A percentile compares a stretch with the other conserved stretches of the same genome.
These are phyloP conservation scores for Phengaris alcon DNA, from an alignment of 2,888 invertebrate genomes.

Conservation along the genomic window DNA sequence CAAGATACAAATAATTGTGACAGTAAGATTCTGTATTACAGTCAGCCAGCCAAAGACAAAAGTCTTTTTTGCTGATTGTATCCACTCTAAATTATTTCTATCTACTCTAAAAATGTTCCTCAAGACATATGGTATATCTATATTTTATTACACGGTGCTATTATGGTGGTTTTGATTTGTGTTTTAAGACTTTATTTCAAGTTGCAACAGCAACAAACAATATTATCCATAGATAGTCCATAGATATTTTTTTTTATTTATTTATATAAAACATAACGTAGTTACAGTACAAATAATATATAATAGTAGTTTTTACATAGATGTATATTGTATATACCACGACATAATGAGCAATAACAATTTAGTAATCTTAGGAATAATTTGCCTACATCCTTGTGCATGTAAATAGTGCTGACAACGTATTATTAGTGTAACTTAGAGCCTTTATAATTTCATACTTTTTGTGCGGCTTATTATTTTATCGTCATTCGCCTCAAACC, in stretches of 20 bases:
- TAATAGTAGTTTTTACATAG: background rate
- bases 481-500: slow-evolving; percentile 30
- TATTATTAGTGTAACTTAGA: slow-evolving; percentile 28
- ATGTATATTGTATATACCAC: background rate
- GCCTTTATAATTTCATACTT: slow-evolving; percentile 28
- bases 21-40: no score
- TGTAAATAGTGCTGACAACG: slow-evolving; percentile 27
- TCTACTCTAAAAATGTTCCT: no score
- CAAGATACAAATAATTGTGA: no score
- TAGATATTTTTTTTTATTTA: no score
- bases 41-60: no score
- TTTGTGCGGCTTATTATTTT: slow-evolving; percentile 24
- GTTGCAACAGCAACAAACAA: background rate
- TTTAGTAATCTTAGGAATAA: slow-evolving; percentile 13
- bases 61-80: no score
- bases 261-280: background rate
- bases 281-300: background rate
- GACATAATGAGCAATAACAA: background rate
- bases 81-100: no score
- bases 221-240: no score
- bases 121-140: no score
- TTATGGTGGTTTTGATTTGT: background rate
- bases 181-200: background rate
- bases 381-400: slow-evolving; percentile 21
- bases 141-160: no score